A percentile compares a stretch with the other conserved stretches of the same genome.
These are phyloP conservation scores for Halictus quadricinctus DNA, from an alignment of 2,888 invertebrate genomes.

Conservation along the genomic window DNA sequence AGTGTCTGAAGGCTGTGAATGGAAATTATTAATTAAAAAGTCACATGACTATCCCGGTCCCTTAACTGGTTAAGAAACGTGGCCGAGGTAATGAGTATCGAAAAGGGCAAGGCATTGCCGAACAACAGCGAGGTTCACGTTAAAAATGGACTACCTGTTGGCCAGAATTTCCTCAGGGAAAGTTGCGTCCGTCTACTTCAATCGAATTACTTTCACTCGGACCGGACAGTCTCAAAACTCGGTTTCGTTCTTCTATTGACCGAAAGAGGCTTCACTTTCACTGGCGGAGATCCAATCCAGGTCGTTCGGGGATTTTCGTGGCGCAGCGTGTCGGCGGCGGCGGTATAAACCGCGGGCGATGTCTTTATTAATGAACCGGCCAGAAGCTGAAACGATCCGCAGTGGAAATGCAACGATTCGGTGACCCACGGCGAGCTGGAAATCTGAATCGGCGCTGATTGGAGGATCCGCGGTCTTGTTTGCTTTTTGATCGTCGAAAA, in stretches of 20 bases:
- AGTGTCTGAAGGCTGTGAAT: too few relatives aligned
- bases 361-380: constrained; percentile 77
- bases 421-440: constrained; percentile 56
- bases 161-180: constrained; percentile 20
- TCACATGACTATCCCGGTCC: too few relatives aligned
- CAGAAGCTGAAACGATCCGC: constrained; percentile 34
- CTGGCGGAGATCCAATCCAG: constrained; percentile 1
- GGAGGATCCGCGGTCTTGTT: constrained; percentile 71
- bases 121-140: neutral
- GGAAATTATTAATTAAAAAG: too few relatives aligned
- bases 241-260: constrained; percentile 7
- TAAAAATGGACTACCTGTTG: constrained; percentile 7
- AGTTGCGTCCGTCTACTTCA: constrained; percentile 21
- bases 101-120: neutral
- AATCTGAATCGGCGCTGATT: constrained; percentile 70
- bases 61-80: neutral
- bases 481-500: constrained; percentile 72
- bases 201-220: constrained; percentile 34
- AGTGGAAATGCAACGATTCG: constrained; percentile 57
- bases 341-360: constrained; percentile 63
- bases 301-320: constrained; percentile 14
- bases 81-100: neutral
- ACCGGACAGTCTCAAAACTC: constrained; percentile 12
- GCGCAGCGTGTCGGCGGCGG: neutral
- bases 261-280: constrained; percentile 23